These are phyloP conservation scores for Salarias fasciatus DNA, from an alignment of 2,797 vertebrate species.

Conservation along the genomic window DNA sequence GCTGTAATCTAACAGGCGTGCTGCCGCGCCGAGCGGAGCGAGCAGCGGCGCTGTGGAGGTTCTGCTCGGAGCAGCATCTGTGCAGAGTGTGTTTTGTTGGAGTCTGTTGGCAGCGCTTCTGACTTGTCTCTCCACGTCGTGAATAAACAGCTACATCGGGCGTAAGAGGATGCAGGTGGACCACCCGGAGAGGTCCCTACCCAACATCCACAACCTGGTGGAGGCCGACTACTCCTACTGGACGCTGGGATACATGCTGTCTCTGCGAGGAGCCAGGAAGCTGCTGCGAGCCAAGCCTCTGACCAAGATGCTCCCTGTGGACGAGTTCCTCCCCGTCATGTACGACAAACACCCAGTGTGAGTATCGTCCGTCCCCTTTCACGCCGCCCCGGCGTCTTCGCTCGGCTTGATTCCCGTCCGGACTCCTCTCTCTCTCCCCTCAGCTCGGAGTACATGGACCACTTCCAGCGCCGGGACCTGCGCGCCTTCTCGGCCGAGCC, in stretches of 20 bases:
- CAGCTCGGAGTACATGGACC: slow-evolving; percentile 88
- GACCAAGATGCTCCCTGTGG: slow-evolving; percentile 89
- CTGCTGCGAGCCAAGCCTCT: slow-evolving; percentile 88
- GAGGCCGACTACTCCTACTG: slow-evolving; percentile 94
- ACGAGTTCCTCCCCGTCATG: slow-evolving; percentile 95
- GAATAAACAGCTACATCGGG: slow-evolving; percentile 87
- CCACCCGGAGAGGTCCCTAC: slow-evolving; percentile 88
- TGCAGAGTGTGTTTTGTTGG: neutral
- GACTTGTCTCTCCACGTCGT: slow-evolving; percentile 1
- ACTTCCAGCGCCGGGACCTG: slow-evolving; percentile 87
- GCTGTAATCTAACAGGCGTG: too few species aligned
- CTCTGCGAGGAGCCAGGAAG: slow-evolving; percentile 89
- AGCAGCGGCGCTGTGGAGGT: too few species aligned
- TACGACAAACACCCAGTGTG: slow-evolving; percentile 94
- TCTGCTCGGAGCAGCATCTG: neutral
- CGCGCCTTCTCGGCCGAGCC: slow-evolving; percentile 92
- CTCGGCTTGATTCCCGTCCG: too few species aligned
- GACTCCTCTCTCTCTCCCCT: neutral
- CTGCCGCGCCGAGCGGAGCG: too few species aligned
- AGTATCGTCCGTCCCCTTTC: slow-evolving; percentile 52
- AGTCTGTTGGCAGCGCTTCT: too few species aligned
- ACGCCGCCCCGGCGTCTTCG: too few species aligned
- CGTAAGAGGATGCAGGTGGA: slow-evolving; percentile 95
- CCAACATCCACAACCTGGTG: slow-evolving; percentile 90
- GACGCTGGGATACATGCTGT: slow-evolving; percentile 93